phyloP scores from a whole-genome alignment of 2,113 vertebrate genomes.

The Nothoprocta perdicaria region DNA sequence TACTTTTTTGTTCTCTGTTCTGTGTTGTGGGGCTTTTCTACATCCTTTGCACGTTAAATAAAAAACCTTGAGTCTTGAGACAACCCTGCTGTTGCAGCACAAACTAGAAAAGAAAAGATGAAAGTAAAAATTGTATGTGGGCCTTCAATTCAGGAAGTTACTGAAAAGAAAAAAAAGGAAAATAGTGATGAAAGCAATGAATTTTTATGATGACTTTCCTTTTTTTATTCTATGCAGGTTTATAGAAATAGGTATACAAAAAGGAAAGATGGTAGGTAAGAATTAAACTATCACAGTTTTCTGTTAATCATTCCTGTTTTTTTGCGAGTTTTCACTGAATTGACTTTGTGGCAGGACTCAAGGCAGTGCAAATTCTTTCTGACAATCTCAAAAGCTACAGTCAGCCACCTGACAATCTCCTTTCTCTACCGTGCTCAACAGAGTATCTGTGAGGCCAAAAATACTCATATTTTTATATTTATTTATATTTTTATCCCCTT shows the following conservation, averaged over 20 bases:
- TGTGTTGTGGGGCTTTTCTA: slow-evolving; percentile 35
- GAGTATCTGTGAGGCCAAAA: not conserved
- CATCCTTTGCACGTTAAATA: slow-evolving; percentile 54
- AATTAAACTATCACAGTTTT: not conserved
- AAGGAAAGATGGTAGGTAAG: not conserved
- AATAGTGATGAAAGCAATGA: not conserved
- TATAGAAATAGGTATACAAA: not conserved
- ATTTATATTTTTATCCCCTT: slow-evolving; percentile 22
- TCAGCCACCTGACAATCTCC: not conserved
- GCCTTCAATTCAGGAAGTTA: not conserved
- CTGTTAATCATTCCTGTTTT: slow-evolving; percentile 26
- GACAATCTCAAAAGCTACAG: not conserved
- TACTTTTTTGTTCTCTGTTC: not conserved
- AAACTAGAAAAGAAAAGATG: slow-evolving; percentile 34
- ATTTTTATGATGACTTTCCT: not conserved
- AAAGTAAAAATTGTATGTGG: not conserved
- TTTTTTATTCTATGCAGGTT: not conserved
- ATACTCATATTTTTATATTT: not conserved
- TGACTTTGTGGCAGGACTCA: not conserved
- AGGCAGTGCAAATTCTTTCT: not conserved
- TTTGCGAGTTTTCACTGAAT: slow-evolving; percentile 1
- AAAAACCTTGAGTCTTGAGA: not conserved
- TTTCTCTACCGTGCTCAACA: not conserved
- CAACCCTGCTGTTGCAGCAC: not conserved
- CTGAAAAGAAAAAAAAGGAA: slow-evolving; percentile 1